phyloP scores from a whole-genome alignment of 1,140 invertebrate species.

The Caenorhabditis remanei region DNA sequence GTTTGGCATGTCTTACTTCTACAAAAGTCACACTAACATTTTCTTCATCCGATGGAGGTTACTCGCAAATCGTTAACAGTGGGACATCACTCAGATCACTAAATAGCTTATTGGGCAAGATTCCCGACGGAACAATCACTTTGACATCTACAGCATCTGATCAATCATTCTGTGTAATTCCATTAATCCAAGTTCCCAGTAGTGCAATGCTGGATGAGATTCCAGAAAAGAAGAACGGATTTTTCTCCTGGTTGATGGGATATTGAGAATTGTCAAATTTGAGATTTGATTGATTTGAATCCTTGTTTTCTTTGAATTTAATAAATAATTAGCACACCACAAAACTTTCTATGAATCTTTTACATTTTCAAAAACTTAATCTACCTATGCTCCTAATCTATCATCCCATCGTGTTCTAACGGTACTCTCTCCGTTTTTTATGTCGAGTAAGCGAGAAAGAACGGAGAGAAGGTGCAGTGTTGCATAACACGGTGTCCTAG shows the following conservation, averaged over 20 bases:
- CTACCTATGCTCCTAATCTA: no score
- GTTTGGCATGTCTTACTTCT: background rate
- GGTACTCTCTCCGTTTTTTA: no score
- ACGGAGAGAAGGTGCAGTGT: background rate
- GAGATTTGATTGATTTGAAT: background rate
- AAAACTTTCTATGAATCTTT: background rate
- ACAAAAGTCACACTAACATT: background rate
- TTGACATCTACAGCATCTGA: background rate
- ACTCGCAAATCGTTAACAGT: background rate
- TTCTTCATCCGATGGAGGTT: background rate
- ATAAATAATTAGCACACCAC: slow-evolving; percentile 16
- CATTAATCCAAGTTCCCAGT: background rate
- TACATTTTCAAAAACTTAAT: no score
- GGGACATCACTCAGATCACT: background rate
- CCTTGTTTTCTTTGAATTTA: background rate
- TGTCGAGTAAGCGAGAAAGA: no score
- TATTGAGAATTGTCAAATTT: background rate
- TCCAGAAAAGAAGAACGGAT: slow-evolving; percentile 16
- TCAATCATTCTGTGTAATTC: background rate
- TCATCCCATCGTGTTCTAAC: no score
- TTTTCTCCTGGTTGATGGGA: slow-evolving; percentile 27
- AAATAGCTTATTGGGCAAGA: background rate
- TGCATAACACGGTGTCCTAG: slow-evolving; percentile 43
- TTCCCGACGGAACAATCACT: background rate
- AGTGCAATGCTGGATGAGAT: no score